These are phyloP conservation scores for Limnephilus rhombicus DNA, from an alignment of 2,888 invertebrate genomes.

Conservation along the genomic window DNA sequence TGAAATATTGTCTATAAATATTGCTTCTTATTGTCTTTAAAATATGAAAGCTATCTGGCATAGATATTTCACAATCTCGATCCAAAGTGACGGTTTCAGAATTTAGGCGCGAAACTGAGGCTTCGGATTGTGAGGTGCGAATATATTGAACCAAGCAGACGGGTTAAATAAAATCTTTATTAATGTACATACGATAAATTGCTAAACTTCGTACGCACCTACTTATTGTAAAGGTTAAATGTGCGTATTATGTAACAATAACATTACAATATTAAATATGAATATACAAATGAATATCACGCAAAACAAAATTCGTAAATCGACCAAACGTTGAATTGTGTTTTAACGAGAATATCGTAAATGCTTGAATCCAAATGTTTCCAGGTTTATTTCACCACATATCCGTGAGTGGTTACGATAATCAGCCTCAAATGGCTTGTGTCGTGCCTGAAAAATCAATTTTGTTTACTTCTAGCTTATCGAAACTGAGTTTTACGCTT, in stretches of 20 bases:
- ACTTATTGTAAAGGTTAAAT: neutral
- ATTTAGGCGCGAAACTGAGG: too few relatives aligned
- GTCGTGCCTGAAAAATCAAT: conserved; percentile 36
- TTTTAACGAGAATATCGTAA: conserved; percentile 27
- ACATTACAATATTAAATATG: neutral
- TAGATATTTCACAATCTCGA: too few relatives aligned
- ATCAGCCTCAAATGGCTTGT: conserved; percentile 23
- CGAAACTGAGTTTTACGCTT: conserved; percentile 31
- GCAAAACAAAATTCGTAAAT: neutral
- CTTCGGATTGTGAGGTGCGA: too few relatives aligned
- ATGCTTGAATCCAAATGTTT: neutral
- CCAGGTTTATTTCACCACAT: neutral
- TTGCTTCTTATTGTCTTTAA: too few relatives aligned
- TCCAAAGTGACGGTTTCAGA: too few relatives aligned
- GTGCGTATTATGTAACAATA: neutral
- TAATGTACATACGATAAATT: too few relatives aligned
- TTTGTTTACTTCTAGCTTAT: conserved; percentile 32
- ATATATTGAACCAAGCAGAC: too few relatives aligned
- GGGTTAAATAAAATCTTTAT: too few relatives aligned
- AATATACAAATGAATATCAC: neutral
- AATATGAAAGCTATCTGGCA: too few relatives aligned
- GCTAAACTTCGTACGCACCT: too few relatives aligned
- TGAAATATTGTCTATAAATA: too few relatives aligned
- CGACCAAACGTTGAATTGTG: neutral
- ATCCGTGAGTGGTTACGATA: conserved; percentile 16